These are phyloP conservation scores for Hyposmocoma kahamanoa DNA, from an alignment of 1,140 invertebrate species.

Conservation along the genomic window DNA sequence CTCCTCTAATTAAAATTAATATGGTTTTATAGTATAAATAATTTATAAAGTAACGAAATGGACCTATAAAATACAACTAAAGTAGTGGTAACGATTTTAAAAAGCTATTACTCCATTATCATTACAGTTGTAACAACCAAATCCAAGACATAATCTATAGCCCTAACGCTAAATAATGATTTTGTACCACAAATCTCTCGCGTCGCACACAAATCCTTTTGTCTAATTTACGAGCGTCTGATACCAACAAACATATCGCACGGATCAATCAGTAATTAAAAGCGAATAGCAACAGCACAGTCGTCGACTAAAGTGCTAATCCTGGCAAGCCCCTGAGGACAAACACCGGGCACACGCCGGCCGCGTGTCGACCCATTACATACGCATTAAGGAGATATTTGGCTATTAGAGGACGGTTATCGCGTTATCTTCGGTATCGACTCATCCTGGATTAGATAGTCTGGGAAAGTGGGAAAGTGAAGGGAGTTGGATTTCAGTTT, in stretches of 20 bases:
- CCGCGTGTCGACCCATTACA: conserved; percentile 53
- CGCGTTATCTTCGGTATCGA: conserved; percentile 49
- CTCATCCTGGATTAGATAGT: conserved; percentile 44
- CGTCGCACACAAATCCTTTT: conserved; percentile 33
- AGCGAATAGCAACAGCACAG: conserved; percentile 29
- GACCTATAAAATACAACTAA: too few species aligned
- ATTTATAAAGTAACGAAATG: too few species aligned
- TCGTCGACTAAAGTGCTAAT: conserved; percentile 57
- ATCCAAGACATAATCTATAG: too few species aligned
- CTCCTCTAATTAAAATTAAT: too few species aligned
- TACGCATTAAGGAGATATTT: conserved; percentile 56
- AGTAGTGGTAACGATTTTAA: too few species aligned
- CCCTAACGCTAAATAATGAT: too few species aligned
- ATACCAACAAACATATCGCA: conserved; percentile 32
- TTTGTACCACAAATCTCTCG: conserved; percentile 14
- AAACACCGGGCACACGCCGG: conserved; percentile 39
- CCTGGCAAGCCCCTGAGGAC: conserved; percentile 45
- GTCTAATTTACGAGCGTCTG: conserved; percentile 47
- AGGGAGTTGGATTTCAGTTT: too few species aligned
- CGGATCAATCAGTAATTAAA: conserved; percentile 69
- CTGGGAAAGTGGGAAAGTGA: conserved; percentile 31
- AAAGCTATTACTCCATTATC: too few species aligned
- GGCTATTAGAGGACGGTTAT: conserved; percentile 57
- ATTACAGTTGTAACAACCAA: too few species aligned
- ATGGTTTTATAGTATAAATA: too few species aligned